Evolutionary conservation across 2,113 vertebrate genomes (phyloP).

Genomic region (Pterocles gutturalis): DNA sequence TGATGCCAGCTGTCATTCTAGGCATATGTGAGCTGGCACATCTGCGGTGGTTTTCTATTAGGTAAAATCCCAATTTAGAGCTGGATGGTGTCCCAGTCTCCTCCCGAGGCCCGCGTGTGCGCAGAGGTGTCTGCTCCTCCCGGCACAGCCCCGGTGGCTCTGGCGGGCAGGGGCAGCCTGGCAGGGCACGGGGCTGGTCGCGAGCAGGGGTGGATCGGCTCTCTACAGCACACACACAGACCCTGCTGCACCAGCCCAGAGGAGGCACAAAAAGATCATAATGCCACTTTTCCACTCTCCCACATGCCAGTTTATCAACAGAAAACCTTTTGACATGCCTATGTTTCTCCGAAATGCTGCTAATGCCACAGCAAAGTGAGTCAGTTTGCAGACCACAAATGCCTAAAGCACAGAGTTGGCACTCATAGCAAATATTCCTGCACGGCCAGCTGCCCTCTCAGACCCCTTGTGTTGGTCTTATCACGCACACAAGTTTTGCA

Average conservation of each 20-base stretch:
- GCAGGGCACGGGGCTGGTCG: fast-evolving
- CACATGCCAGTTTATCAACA: neutral
- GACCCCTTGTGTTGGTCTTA: neutral
- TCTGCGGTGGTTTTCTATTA: neutral
- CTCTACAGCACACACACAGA: fast-evolving
- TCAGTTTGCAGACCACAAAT: neutral
- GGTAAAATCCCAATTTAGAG: neutral
- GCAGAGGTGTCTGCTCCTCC: fast-evolving
- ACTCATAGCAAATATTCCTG: neutral
- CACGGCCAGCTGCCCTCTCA: neutral
- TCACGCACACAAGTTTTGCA: neutral
- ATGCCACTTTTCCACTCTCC: neutral
- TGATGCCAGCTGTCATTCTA: neutral
- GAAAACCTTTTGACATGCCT: neutral
- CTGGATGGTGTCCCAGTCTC: neutral
- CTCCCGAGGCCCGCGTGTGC: fast-evolving
- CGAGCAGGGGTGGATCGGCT: fast-evolving
- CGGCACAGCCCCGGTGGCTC: neutral
- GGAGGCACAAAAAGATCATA: neutral
- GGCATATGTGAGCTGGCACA: neutral
- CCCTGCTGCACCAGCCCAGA: fast-evolving
- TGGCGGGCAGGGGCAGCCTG: fast-evolving
- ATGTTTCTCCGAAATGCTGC: neutral
- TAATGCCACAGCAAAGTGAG: neutral
- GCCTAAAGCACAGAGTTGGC: too few relatives aligned